A percentile compares a stretch with the other conserved stretches of the same genome.
These are phyloP conservation scores for Cheilosia impressa DNA, from an alignment of 2,888 invertebrate species.

Conservation along the genomic window DNA sequence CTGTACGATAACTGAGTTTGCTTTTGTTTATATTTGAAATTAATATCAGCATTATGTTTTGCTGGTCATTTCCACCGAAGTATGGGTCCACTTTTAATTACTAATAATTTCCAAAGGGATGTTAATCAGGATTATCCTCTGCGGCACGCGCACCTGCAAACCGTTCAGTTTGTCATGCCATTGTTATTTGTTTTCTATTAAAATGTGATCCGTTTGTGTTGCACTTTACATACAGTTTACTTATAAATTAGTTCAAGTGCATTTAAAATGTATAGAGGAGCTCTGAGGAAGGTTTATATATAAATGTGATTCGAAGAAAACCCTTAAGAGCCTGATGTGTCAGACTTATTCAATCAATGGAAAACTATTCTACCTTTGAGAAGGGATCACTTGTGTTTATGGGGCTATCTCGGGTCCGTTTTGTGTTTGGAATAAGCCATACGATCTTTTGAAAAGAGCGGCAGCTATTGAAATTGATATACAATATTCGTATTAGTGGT, in stretches of 20 bases:
- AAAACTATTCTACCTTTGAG: conserved; percentile 10
- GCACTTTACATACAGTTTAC: background rate
- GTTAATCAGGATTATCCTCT: conserved; percentile 60
- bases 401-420: background rate
- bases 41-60: conserved; percentile 29
- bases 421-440: background rate
- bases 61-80: conserved; percentile 22
- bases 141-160: conserved; percentile 61
- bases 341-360: conserved; percentile 26
- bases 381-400: conserved; percentile 6
- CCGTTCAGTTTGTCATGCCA: background rate
- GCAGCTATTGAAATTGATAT: conserved; percentile 1
- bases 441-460: background rate
- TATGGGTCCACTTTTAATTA: conserved; percentile 38
- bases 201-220: conserved; percentile 6
- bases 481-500: background rate
- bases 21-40: conserved; percentile 45
- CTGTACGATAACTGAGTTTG: conserved; percentile 13
- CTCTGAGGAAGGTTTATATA: background rate
- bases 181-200: conserved; percentile 12
- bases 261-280: background rate
- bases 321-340: background rate
- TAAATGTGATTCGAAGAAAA: conserved; percentile 6
- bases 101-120: conserved; percentile 36
- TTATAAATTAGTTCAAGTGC: conserved; percentile 53